Evolutionary conservation across 2,888 invertebrate species (phyloP).

Genomic region (Alviniconcha strummeri): DNA sequence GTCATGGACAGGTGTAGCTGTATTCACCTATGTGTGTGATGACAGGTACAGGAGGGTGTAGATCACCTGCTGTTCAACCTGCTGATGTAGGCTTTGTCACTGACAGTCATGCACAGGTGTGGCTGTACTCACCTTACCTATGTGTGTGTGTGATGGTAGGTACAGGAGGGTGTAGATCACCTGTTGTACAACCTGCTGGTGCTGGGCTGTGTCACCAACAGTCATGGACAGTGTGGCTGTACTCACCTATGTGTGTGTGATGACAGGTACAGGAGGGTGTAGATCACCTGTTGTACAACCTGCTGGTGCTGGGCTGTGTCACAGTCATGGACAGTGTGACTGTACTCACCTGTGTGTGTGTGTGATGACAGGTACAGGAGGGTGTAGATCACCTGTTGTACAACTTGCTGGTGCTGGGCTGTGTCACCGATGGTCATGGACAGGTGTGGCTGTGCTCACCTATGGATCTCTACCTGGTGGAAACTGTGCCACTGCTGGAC

Average conservation of each 20-base stretch:
- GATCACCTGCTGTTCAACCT: too few relatives aligned
- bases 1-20: too few relatives aligned
- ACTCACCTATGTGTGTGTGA: slow-evolving; percentile 36
- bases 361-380: slow-evolving; percentile 50
- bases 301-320: slow-evolving; percentile 61
- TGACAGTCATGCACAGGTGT: too few relatives aligned
- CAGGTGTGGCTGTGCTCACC: slow-evolving; percentile 60
- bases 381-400: slow-evolving; percentile 62
- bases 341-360: slow-evolving; percentile 5
- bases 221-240: slow-evolving; percentile 62
- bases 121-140: too few relatives aligned
- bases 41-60: too few relatives aligned
- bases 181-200: slow-evolving; percentile 62
- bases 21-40: too few relatives aligned
- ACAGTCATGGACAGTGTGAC: slow-evolving; percentile 65
- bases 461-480: slow-evolving; percentile 62
- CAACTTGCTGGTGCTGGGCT: slow-evolving; percentile 60
- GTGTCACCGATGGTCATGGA: slow-evolving; percentile 57
- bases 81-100: too few relatives aligned
- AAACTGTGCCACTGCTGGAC: slow-evolving; percentile 57
- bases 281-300: slow-evolving; percentile 60
- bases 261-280: slow-evolving; percentile 60
- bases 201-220: slow-evolving; percentile 57
- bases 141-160: slow-evolving; percentile 41
- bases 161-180: slow-evolving; percentile 59